Base-by-base conservation (phyloP, 1,140 invertebrate genomes). In the Whitmania pigra region DNA sequence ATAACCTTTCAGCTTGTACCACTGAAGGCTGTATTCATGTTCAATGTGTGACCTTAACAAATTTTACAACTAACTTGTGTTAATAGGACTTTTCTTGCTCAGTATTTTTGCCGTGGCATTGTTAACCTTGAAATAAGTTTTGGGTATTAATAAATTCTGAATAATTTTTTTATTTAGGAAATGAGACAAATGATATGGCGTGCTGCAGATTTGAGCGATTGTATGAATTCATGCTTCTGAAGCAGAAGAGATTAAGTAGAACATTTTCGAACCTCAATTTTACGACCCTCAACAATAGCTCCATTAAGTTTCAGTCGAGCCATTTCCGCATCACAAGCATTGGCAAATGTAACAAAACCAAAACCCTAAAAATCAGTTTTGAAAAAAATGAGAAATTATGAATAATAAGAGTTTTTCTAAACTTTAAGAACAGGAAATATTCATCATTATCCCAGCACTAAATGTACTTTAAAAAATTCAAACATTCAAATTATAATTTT, bases 241-340 rank as follows among this genome's bases (percentile, higher is more conserved):
- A 11, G 9, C 43, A 49, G 43, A 49, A 49, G 43, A 49, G 43
- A 49, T 49, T 49, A 49, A 49, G 43, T 49, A 49, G 2, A 49
- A 49, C 43, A 49, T 49, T 49, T 11, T 49, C 43, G 67, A 31
- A 98, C 94, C 93, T 98, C 95, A 89, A 99, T 97, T 89, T 97
- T 98, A 88, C 95, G 90, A 88, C 95, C 95, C 90, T 98, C 95
- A 90, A 98, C 93, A 89, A 97, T 92, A 87, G 93, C 96, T 89
- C 94, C 94, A 88, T 98, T 94, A 88, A 98, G 90, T 89, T 94
- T 92, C 88, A 96, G 93, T 89, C 94, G 92, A 90, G 95, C 94
- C 88, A 90, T 89, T 88, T 97, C 94, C 86, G 95, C 95, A 88
- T 98, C 95, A 88, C 89, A 89, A 89, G 91, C 93, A 90, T 93